Conservation (phyloP, 1,140 invertebrate genomes). For the Drosophila varians region DNA sequence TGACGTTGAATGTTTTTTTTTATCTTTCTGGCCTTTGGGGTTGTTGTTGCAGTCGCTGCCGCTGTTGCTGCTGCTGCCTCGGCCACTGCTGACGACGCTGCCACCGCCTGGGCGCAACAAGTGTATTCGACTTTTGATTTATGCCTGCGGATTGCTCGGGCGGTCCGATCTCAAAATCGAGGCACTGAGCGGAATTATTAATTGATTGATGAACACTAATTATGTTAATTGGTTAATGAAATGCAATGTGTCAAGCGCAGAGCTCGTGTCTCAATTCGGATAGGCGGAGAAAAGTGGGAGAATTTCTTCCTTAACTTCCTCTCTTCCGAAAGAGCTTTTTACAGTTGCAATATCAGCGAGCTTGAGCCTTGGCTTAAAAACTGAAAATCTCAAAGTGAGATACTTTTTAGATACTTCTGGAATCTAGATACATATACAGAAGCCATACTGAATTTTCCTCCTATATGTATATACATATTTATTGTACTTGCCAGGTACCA, state of each 20-base stretch:
- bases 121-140: conserved; percentile 78
- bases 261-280: conserved; percentile 46
- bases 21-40: conserved; percentile 18
- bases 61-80: conserved; percentile 5
- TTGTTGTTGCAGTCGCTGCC: conserved; percentile 19
- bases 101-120: conserved; percentile 66
- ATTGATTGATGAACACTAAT: conserved; percentile 82
- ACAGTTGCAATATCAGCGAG: conserved; percentile 6
- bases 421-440: background rate
- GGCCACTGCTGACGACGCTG: conserved; percentile 5
- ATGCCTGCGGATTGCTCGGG: conserved; percentile 55
- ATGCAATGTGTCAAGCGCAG: conserved; percentile 72
- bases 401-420: background rate
- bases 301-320: conserved; percentile 5
- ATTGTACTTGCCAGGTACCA: conserved; percentile 17
- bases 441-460: background rate
- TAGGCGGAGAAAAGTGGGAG: conserved; percentile 6
- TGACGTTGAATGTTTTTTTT: conserved; percentile 42
- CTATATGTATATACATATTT: too few species aligned
- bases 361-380: background rate
- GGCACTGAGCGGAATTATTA: conserved; percentile 71
- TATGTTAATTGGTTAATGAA: conserved; percentile 81
- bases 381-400: background rate
- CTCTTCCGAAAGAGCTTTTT: conserved; percentile 19
- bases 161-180: conserved; percentile 21